Evolutionary conservation across 1,140 invertebrate genomes (phyloP).

Genomic region (Aradophagus sp.): DNA sequence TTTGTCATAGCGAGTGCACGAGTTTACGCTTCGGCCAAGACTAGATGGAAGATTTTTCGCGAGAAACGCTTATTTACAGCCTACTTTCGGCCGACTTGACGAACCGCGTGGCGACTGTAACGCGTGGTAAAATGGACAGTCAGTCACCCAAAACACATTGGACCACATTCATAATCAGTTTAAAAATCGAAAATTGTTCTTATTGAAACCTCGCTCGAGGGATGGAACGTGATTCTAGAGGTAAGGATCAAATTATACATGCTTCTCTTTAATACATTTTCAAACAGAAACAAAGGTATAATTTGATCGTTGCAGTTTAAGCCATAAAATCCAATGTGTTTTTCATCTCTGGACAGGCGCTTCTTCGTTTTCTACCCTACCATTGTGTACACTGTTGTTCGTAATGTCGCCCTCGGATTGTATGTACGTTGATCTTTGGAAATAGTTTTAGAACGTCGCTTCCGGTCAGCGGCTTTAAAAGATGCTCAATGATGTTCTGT

Average conservation of each 20-base stretch:
- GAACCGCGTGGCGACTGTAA: too few relatives aligned
- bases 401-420: conserved; percentile 43
- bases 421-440: conserved; percentile 49
- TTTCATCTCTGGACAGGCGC: too few relatives aligned
- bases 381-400: conserved; percentile 47
- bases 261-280: too few relatives aligned
- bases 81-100: too few relatives aligned
- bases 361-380: conserved; percentile 42
- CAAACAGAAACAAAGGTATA: too few relatives aligned
- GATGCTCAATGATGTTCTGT: conserved; percentile 58
- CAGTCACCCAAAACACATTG: too few relatives aligned
- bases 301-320: too few relatives aligned
- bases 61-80: conserved; percentile 47
- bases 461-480: conserved; percentile 48
- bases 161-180: too few relatives aligned
- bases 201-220: too few relatives aligned
- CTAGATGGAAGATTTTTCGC: conserved; percentile 17
- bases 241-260: conserved; percentile 31
- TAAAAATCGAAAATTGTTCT: too few relatives aligned
- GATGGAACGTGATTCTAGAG: conserved; percentile 41
- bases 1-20: conserved; percentile 19
- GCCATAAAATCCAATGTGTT: too few relatives aligned
- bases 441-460: conserved; percentile 51
- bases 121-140: too few relatives aligned
- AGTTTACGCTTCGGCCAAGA: conserved; percentile 32